phyloP scores from a whole-genome alignment of 2,888 invertebrate species.

The Melanchra persicariae region DNA sequence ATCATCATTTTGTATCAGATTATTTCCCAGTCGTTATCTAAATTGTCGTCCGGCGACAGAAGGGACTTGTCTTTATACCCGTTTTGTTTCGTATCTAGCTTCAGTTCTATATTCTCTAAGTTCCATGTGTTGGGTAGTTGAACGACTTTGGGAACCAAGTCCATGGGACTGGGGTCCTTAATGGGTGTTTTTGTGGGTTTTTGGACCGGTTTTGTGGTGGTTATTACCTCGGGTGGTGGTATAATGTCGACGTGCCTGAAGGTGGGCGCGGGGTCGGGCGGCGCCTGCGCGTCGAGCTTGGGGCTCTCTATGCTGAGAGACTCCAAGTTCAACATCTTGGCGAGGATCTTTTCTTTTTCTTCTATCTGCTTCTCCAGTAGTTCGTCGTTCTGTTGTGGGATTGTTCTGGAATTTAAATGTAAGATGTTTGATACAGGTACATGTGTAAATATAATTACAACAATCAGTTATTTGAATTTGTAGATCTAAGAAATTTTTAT shows the following conservation, averaged over 20 bases:
- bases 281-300: constrained; percentile 47
- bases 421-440: not conserved
- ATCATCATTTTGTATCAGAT: constrained; percentile 75
- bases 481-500: not conserved
- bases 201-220: constrained; percentile 31
- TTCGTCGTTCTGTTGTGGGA: constrained; percentile 91
- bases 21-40: constrained; percentile 88
- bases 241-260: constrained; percentile 54
- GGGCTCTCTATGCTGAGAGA: constrained; percentile 80
- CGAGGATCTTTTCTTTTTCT: constrained; percentile 93
- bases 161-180: constrained; percentile 67
- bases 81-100: constrained; percentile 79
- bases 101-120: constrained; percentile 87
- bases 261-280: constrained; percentile 40
- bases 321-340: constrained; percentile 92
- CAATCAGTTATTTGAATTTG: no score
- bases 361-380: constrained; percentile 93
- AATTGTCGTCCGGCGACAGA: constrained; percentile 82
- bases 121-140: constrained; percentile 92
- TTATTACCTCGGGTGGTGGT: constrained; percentile 35
- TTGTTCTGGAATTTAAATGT: constrained; percentile 77
- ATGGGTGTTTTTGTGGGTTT: constrained; percentile 49
- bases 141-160: constrained; percentile 87
- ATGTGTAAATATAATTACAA: not conserved
- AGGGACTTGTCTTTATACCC: constrained; percentile 74